Evolutionary conservation across 2,888 invertebrate species (phyloP), one percentile per base, ranked within the genome.

Genomic region (Acleris cristana): DNA sequence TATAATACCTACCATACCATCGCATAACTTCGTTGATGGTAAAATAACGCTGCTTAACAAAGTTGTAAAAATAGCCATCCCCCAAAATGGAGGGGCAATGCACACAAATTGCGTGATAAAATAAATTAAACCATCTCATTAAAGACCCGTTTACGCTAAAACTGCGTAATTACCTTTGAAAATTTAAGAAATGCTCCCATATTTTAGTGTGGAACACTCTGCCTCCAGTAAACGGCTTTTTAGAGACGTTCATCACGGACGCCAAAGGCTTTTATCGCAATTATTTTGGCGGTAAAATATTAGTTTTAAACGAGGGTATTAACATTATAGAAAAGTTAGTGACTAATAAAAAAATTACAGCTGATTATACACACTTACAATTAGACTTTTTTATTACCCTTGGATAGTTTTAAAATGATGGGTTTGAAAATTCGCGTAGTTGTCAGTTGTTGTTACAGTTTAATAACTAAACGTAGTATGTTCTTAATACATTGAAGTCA

Each of bases 51-150:
- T 48, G 49, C 48, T 55, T 58, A 62, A 55, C 18, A 52, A 64
- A 55, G 40, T 48, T 44, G 60, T 60, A 60, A 60, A 64, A 64
- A 64, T 57, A 49, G 40, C 52, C 57, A 49, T 51, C 56, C 65
- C 51, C 49, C 55, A 60, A 64, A 63, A 60, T 64, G 67, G 62
- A 74, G 44, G 62, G 40, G 74, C 72, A 74, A 76, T 76, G 75
- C 74, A 76, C 76, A 74, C 75, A 79, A 80, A 81, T 81, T 79
- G 75, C 79, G 75, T 76, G 75, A 76, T 77, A 77, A 80, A 82
- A 80, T 83, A 81, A 82, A 82, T 84, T 81, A 79, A 74, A 78
- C 74, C 70, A 76, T 70, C 81, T 83, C 79, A 81, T 84, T 84
- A 84, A 79, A 76, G 71, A 70, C 68, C 70, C 74, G 73, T 77